These are phyloP conservation scores for Pocillopora damicornis DNA, from an alignment of 64 coral and sea anemone genomes.

Conservation along the genomic window DNA sequence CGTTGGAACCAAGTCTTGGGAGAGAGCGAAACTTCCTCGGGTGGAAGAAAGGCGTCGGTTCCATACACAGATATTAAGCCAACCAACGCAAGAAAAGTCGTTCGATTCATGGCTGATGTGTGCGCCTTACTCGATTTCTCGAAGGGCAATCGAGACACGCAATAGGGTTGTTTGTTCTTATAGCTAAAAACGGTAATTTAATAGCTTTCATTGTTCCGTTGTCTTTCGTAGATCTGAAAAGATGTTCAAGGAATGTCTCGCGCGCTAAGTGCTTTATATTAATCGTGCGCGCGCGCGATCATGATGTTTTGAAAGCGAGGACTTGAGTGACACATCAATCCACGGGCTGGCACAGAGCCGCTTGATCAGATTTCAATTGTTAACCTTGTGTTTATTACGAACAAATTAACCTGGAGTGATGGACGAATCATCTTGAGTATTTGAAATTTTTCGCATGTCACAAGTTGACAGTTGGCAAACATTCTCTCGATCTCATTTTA, in stretches of 20 bases:
- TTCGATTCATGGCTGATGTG: neutral
- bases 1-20: conserved; percentile 56
- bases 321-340: neutral
- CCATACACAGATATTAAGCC: neutral
- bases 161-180: conserved; percentile 17
- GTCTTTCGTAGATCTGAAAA: neutral
- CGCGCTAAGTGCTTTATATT: neutral
- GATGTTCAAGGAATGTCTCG: conserved; percentile 4
- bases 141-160: neutral
- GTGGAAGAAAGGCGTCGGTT: neutral
- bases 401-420: conserved; percentile 41
- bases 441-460: conserved; percentile 45
- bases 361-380: conserved; percentile 49
- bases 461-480: conserved; percentile 23
- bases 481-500: conserved; percentile 22
- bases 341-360: neutral
- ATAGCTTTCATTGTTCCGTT: conserved; percentile 20
- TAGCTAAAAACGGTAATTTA: conserved; percentile 27
- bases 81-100: neutral
- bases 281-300: neutral
- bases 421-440: conserved; percentile 27
- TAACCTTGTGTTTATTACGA: conserved; percentile 48
- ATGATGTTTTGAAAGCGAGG: neutral
- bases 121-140: neutral
- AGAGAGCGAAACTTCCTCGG: conserved; percentile 60